Conservation (phyloP, 1,140 invertebrate species). For the Nephotettix cincticeps region DNA sequence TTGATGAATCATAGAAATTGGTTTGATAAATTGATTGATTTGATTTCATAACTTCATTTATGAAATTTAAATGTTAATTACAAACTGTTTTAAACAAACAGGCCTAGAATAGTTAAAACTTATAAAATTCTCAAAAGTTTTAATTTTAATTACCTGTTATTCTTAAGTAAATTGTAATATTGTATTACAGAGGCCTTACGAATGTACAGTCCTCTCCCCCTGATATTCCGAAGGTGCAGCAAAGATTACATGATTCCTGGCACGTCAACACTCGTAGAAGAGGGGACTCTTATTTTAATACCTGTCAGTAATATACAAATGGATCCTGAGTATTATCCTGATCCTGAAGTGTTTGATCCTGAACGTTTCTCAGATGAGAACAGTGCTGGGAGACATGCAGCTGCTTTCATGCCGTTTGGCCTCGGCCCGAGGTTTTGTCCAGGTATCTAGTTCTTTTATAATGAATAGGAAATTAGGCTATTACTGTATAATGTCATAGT, state of each 20-base stretch:
- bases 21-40: no score
- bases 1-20: no score
- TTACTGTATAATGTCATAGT: background rate
- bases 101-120: no score
- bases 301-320: constrained; percentile 60
- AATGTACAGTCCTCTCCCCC: constrained; percentile 55
- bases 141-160: no score
- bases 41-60: no score
- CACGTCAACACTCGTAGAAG: constrained; percentile 50
- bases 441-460: constrained; percentile 40
- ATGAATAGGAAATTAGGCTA: background rate
- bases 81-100: no score
- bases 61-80: no score
- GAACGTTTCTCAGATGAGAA: constrained; percentile 61
- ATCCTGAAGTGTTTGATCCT: constrained; percentile 67
- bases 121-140: no score
- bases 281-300: constrained; percentile 53
- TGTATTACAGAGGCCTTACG: constrained; percentile 60
- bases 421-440: constrained; percentile 57
- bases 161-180: no score
- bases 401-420: constrained; percentile 57
- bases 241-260: constrained; percentile 53
- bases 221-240: constrained; percentile 52
- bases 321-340: constrained; percentile 59
- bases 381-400: constrained; percentile 44